phyloP scores from a whole-genome alignment of 2,113 vertebrate genomes.

The Macheiramphus alcinus region DNA sequence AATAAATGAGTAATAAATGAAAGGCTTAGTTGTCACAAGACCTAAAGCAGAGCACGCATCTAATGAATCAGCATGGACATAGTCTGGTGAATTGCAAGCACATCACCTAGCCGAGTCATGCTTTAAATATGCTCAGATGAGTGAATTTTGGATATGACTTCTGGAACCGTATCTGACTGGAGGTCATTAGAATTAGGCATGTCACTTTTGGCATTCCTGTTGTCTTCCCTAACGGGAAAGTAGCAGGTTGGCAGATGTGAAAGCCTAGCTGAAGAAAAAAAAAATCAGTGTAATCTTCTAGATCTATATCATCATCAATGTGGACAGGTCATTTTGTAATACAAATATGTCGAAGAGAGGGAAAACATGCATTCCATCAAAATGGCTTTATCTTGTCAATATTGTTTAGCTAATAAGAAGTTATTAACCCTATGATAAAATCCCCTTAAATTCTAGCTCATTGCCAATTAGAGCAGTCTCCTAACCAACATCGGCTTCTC shows the following conservation, averaged over 20 bases:
- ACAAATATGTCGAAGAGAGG: neutral
- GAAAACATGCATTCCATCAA: neutral
- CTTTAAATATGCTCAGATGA: neutral
- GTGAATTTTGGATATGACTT: constrained; percentile 2
- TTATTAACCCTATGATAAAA: neutral
- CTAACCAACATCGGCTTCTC: neutral
- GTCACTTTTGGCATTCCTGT: constrained; percentile 5
- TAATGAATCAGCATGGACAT: constrained; percentile 41
- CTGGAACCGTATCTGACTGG: neutral
- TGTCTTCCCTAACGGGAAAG: neutral
- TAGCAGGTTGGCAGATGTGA: constrained; percentile 18
- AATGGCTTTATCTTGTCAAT: neutral
- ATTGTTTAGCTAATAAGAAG: neutral
- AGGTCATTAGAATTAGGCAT: constrained; percentile 16
- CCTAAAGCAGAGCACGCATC: neutral
- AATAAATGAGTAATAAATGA: neutral
- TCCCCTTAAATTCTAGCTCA: neutral
- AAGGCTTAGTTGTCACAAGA: neutral
- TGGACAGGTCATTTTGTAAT: constrained; percentile 52
- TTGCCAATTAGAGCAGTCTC: neutral
- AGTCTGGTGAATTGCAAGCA: neutral
- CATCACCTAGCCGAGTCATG: neutral
- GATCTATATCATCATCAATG: constrained; percentile 8
- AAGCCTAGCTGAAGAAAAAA: neutral
- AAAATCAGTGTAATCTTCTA: neutral